Base-by-base conservation (phyloP, 2,113 vertebrate genomes). In the Brachyistius frenatus region DNA sequence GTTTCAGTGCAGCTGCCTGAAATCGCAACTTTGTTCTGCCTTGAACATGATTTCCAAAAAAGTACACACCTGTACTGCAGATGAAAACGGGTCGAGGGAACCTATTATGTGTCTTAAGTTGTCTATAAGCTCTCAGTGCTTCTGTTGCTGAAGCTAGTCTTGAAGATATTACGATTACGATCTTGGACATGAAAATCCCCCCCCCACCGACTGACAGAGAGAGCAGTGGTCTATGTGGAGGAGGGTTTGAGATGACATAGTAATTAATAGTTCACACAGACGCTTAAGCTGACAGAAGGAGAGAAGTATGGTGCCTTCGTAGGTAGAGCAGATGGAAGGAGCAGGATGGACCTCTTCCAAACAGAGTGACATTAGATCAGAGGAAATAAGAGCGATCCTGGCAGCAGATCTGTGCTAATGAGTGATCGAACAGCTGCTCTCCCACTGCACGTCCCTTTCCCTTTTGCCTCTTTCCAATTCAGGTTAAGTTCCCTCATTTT, bases 401-500 rank as follows among this genome's bases (percentile, higher is more conserved):
- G 76, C 84, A 87, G 49, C 64, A 69, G 69, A 66, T 80, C 58
- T 72, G 66, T 79, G 71, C 72, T 89, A 89, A 86, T 87, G 78
- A 88, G 72, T 61, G 72, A 83, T 83, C 5, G 68, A 81, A 77
- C 90, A 89, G 79, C 87, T 89, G 86, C 78, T 86, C 66, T 79
- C 58, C 44, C 33, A 8, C 30, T 1, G 39, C 73, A 65, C 37
- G 3, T 62, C 31, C 13, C 36, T 46, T 55, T 30, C 2, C 37
- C 63, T 63, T 77, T 73, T 57, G 49, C 23, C 30, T 47, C 33
- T 64, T 55, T 66, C 61, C 35, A 74, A 30, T 63, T 78, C 46
- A 56, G 39, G 14, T 69, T 62, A 36, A 11, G 30, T 47, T 65
- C 62, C 56, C 33, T 58, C 3, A 7, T 63, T 75, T 76, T 32